A percentile compares a stretch with the other conserved stretches of the same genome.
Evolutionary conservation across 2,888 invertebrate species (phyloP).

Genomic region (Ptychoptera albimana): DNA sequence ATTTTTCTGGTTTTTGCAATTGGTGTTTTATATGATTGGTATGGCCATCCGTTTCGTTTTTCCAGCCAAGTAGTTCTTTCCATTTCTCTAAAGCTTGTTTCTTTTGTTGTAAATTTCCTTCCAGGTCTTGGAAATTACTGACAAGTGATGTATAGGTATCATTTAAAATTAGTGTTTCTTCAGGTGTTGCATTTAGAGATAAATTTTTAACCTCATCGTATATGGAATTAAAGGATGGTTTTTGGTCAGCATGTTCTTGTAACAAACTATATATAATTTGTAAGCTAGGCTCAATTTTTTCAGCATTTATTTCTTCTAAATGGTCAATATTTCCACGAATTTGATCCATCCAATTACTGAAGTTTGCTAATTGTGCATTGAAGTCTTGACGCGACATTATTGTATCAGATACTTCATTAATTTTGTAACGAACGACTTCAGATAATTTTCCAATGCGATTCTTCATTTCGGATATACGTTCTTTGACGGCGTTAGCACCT

Average conservation of each 20-base stretch:
- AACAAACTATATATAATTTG: slow-evolving; percentile 64
- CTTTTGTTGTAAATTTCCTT: slow-evolving; percentile 56
- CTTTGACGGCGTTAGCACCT: slow-evolving; percentile 54
- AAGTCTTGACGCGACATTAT: slow-evolving; percentile 72
- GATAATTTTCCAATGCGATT: slow-evolving; percentile 55
- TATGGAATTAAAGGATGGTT: slow-evolving; percentile 58
- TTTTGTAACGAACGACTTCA: slow-evolving; percentile 56
- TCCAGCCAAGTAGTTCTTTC: slow-evolving; percentile 69
- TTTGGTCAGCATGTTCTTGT: slow-evolving; percentile 74
- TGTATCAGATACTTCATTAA: slow-evolving; percentile 67
- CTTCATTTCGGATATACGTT: slow-evolving; percentile 58
- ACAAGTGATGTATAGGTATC: slow-evolving; percentile 62
- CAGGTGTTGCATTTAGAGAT: slow-evolving; percentile 49
- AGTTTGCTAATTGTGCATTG: slow-evolving; percentile 58
- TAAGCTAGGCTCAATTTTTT: slow-evolving; percentile 62
- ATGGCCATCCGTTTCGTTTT: slow-evolving; percentile 62
- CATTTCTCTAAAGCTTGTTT: slow-evolving; percentile 63
- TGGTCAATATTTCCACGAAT: slow-evolving; percentile 54
- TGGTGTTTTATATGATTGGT: slow-evolving; percentile 66
- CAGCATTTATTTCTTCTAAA: slow-evolving; percentile 65
- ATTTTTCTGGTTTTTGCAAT: slow-evolving; percentile 53
- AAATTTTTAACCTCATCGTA: slow-evolving; percentile 71
- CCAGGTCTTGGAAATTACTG: slow-evolving; percentile 59
- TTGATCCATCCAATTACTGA: slow-evolving; percentile 65
- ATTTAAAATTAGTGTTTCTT: slow-evolving; percentile 55